These are phyloP conservation scores for Platichthys stellatus DNA, from an alignment of 2,113 vertebrate genomes.

Conservation along the genomic window DNA sequence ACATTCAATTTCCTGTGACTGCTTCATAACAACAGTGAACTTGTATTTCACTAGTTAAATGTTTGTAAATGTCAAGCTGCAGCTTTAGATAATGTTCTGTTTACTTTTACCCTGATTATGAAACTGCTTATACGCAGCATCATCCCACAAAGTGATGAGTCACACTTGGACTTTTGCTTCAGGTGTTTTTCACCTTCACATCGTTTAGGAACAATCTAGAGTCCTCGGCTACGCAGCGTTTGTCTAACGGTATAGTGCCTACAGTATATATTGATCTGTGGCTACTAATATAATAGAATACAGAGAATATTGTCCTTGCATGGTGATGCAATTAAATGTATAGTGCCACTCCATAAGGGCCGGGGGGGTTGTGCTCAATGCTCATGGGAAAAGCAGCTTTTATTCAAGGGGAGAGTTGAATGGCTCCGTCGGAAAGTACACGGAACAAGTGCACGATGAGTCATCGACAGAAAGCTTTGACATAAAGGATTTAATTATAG, in stretches of 20 bases:
- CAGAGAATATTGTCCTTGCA: no score
- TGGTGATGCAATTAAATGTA: no score
- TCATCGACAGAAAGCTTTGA: slow-evolving; percentile 48
- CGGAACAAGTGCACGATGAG: slow-evolving; percentile 29
- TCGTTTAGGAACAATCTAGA: no score
- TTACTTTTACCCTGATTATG: no score
- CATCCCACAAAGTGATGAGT: slow-evolving; percentile 49
- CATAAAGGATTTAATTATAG: not conserved
- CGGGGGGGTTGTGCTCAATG: not conserved
- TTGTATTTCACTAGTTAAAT: no score
- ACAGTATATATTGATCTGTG: no score
- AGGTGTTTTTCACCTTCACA: slow-evolving; percentile 38
- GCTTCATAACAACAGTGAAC: not conserved
- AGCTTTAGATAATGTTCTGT: no score
- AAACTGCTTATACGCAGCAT: not conserved
- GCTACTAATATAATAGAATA: no score
- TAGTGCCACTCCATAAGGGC: no score
- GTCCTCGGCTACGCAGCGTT: no score
- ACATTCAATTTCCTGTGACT: not conserved
- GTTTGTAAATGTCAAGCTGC: no score
- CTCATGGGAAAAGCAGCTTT: not conserved
- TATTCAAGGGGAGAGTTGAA: slow-evolving; percentile 12
- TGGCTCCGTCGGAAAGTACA: slow-evolving; percentile 13
- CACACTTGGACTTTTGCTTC: slow-evolving; percentile 34
- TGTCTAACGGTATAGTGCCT: no score